Conservation (phyloP, 2,113 vertebrate species). For the Bubalus kerabau region DNA sequence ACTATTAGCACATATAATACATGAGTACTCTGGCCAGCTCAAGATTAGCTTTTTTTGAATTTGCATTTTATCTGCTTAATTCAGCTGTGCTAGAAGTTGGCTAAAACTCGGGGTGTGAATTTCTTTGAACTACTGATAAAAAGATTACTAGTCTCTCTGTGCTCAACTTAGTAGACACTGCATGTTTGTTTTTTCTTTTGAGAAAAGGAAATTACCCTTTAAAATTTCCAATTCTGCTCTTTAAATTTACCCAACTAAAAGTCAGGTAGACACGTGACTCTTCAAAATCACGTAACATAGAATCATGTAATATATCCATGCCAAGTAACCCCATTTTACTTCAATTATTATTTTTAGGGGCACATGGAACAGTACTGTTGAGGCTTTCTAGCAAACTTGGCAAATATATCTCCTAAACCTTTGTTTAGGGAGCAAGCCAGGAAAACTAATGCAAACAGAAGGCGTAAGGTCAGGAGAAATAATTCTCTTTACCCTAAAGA, state of each 20-base stretch:
- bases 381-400: background rate
- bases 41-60: background rate
- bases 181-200: background rate
- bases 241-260: conserved; percentile 26
- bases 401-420: background rate
- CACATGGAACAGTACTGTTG: background rate
- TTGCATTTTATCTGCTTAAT: conserved; percentile 59
- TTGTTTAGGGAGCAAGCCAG: background rate
- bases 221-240: conserved; percentile 20
- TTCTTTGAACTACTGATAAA: conserved; percentile 57
- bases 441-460: background rate
- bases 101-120: conserved; percentile 53
- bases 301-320: background rate
- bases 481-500: conserved; percentile 14
- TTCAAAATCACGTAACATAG: background rate
- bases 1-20: background rate
- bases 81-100: conserved; percentile 50
- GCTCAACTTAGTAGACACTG: background rate
- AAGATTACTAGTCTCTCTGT: conserved; percentile 9
- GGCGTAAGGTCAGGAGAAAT: background rate
- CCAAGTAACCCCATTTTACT: background rate
- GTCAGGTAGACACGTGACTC: background rate
- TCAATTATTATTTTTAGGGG: conserved; percentile 6
- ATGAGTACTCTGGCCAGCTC: background rate
- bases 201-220: background rate